Conservation (phyloP, 2,888 invertebrate genomes). For the Germaria angustata region DNA sequence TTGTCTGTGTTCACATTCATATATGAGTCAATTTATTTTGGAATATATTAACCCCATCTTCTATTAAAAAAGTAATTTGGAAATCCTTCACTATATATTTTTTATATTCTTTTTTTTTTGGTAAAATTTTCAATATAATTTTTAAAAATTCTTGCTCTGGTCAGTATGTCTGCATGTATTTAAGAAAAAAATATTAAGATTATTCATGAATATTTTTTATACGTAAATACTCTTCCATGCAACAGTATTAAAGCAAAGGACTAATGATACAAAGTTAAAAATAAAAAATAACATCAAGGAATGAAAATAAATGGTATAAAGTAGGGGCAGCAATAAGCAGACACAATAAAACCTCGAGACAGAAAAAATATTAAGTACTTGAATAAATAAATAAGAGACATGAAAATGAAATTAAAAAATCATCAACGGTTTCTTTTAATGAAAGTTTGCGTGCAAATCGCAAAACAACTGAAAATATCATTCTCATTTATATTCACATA, state of each 20-base stretch:
- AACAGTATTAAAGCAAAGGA: conserved; percentile 34
- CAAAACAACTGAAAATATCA: conserved; percentile 12
- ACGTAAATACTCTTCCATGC: neutral
- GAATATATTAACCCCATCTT: too few relatives aligned
- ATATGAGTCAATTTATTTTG: too few relatives aligned
- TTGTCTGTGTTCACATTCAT: too few relatives aligned
- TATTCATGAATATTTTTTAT: conserved; percentile 1
- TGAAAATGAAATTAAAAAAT: conserved; percentile 65
- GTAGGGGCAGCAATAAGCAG: conserved; percentile 2
- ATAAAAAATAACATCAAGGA: neutral
- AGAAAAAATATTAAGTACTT: neutral
- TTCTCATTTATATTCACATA: conserved; percentile 6
- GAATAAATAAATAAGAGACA: conserved; percentile 43
- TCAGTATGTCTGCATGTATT: too few relatives aligned
- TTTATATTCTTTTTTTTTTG: too few relatives aligned
- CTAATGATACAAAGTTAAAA: conserved; percentile 39
- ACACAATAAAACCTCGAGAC: conserved; percentile 23
- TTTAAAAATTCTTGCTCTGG: too few relatives aligned
- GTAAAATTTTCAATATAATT: too few relatives aligned
- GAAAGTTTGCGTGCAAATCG: conserved; percentile 8
- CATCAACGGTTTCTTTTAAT: conserved; percentile 39
- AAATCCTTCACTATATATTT: too few relatives aligned
- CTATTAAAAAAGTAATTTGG: too few relatives aligned
- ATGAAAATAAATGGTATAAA: neutral
- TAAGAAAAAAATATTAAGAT: neutral